Conservation (phyloP, 2,888 invertebrate species). For the Craniophora ligustri region DNA sequence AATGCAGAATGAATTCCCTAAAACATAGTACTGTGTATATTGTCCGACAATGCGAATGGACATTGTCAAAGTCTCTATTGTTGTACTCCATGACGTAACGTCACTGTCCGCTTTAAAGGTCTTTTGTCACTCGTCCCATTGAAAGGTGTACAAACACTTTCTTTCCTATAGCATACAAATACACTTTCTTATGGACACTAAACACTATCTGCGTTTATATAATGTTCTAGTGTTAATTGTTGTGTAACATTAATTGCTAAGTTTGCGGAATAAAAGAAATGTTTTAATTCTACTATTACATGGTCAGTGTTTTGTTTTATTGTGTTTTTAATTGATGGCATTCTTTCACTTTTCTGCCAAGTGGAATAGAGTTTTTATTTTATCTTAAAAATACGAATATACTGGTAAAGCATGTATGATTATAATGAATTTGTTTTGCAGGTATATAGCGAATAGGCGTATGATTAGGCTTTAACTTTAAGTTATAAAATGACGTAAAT, state of each 20-base stretch:
- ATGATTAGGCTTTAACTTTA: too few relatives aligned
- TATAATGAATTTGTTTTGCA: too few relatives aligned
- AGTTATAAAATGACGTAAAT: too few relatives aligned
- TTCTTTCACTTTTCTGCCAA: slow-evolving; percentile 19
- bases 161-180: slow-evolving; percentile 20
- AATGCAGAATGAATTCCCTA: background rate
- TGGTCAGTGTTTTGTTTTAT: slow-evolving; percentile 21
- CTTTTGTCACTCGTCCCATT: slow-evolving; percentile 30
- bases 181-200: slow-evolving; percentile 6
- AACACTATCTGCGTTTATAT: slow-evolving; percentile 12
- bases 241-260: slow-evolving; percentile 17
- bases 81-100: slow-evolving; percentile 20
- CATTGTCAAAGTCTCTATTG: slow-evolving; percentile 12
- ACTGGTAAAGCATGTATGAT: too few relatives aligned
- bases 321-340: slow-evolving; percentile 17
- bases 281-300: slow-evolving; percentile 9
- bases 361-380: too few relatives aligned
- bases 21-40: background rate
- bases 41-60: slow-evolving; percentile 3
- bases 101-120: slow-evolving; percentile 7
- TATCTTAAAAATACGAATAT: too few relatives aligned
- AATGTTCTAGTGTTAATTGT: slow-evolving; percentile 20
- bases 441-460: too few relatives aligned
- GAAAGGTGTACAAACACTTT: slow-evolving; percentile 32
- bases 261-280: slow-evolving; percentile 23